Base-by-base conservation (phyloP, 2,797 vertebrate species). In the Hippocampus kuda region DNA sequence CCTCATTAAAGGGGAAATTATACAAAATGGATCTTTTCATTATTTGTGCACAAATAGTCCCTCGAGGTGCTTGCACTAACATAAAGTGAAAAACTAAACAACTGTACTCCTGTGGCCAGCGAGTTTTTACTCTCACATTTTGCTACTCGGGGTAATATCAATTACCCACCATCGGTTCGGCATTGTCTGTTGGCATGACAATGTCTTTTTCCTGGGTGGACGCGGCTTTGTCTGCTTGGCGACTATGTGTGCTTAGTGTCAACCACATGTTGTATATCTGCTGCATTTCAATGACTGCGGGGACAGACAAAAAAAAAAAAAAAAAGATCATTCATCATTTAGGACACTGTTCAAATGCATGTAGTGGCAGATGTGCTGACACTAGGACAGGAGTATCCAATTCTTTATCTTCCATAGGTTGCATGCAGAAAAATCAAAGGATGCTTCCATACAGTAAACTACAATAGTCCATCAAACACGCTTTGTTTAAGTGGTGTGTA, bases 121-220 rank as follows among this genome's bases (percentile, higher is more conserved):
- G 46, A 48, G 46, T 48, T 48, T 48, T 44, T n/a, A 54, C 5
- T 22, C 22, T 54, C 20, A 22, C 10, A 38, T 42, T 62, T 34
- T 20, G 38, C 12, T 22, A n/a, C 16, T 30, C 26, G 9, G 6
- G 41, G 24, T 13, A n/a, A 44, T 44, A 42, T 20, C 15, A 6
- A 18, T 18, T 18, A 61, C 67, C 83, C 89, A 98, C 96, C 93
- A 92, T 90, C 38, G 87, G 90, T 75, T 97, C 95, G 0, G 94
- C 94, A 1, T 93, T 94, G 85, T 99, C 97, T 0, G 95, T 97
- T 60, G 97, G 95, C 97, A 99, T 98, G 79, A 88, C 82, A 75
- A 98, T 98, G 85, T 87, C 92, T 73, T 97, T 98, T 77, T 97
- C 94, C 4, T 91, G 88, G 20, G 83, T 77, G 15, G 88, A 72